A percentile compares a stretch with the other conserved stretches of the same genome.
These are phyloP conservation scores for Drosophila sp. DNA, from an alignment of 1,140 invertebrate species.

Conservation along the genomic window DNA sequence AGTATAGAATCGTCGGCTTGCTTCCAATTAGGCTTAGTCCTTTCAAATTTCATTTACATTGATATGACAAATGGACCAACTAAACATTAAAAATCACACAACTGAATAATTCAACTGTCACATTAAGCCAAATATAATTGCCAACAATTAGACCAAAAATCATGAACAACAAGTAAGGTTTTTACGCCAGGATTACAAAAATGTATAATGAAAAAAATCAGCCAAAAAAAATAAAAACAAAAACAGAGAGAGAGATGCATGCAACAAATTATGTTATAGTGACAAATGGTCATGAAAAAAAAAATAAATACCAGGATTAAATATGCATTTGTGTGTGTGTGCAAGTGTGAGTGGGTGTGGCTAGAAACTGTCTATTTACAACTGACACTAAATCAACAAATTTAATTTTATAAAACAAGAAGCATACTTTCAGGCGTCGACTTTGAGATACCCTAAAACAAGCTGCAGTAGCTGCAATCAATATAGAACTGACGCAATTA, in stretches of 20 bases:
- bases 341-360: slow-evolving; percentile 15
- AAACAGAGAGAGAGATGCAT: slow-evolving; percentile 45
- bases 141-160: slow-evolving; percentile 62
- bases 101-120: slow-evolving; percentile 35
- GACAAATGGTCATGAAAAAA: slow-evolving; percentile 56
- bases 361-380: slow-evolving; percentile 19
- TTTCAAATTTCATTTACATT: slow-evolving; percentile 8
- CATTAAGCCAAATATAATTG: slow-evolving; percentile 69
- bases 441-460: background rate
- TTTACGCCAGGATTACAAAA: slow-evolving; percentile 60
- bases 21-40: background rate
- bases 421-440: background rate
- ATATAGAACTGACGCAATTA: too few relatives aligned
- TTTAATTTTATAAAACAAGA: slow-evolving; percentile 60
- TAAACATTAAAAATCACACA: slow-evolving; percentile 5
- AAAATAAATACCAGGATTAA: slow-evolving; percentile 55
- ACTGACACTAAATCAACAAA: slow-evolving; percentile 76
- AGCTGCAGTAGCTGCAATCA: background rate
- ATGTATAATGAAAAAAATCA: slow-evolving; percentile 27
- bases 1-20: background rate
- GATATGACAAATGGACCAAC: slow-evolving; percentile 3
- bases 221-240: slow-evolving; percentile 35
- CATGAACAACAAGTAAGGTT: slow-evolving; percentile 36
- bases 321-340: slow-evolving; percentile 57
- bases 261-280: slow-evolving; percentile 66